Evolutionary conservation across 2,888 invertebrate species (phyloP).

Genomic region (Adelphocoris suturalis): DNA sequence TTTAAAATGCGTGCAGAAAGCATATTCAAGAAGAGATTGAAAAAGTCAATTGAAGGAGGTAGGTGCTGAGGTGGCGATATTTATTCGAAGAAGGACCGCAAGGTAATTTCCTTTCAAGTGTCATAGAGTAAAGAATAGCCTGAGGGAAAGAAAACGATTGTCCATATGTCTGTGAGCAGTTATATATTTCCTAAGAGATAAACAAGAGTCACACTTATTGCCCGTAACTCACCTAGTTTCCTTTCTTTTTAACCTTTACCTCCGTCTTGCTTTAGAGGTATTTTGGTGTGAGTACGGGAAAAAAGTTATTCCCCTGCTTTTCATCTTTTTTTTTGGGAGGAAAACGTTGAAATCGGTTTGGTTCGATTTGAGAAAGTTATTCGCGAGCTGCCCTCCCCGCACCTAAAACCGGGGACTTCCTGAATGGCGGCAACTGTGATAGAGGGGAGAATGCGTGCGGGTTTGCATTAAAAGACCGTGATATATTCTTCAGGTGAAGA

Average conservation of each 20-base stretch:
- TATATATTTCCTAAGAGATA: constrained; percentile 69
- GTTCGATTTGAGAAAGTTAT: constrained; percentile 54
- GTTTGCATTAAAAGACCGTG: constrained; percentile 25
- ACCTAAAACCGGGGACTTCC: neutral
- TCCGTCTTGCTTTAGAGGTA: neutral
- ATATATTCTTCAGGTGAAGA: constrained; percentile 46
- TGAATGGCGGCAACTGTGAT: neutral
- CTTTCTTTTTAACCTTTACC: constrained; percentile 46
- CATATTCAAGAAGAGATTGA: constrained; percentile 37
- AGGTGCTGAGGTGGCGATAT: constrained; percentile 28
- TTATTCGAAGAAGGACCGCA: constrained; percentile 57
- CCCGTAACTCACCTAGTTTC: constrained; percentile 69
- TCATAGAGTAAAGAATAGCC: constrained; percentile 68
- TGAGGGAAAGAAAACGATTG: constrained; percentile 63
- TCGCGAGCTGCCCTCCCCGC: neutral
- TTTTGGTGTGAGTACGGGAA: neutral
- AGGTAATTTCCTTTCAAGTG: constrained; percentile 71
- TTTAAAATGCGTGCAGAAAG: neutral
- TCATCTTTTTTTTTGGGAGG: constrained; percentile 30
- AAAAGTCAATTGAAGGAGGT: constrained; percentile 49
- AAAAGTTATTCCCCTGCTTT: constrained; percentile 48
- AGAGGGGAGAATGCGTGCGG: neutral
- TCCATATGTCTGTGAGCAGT: constrained; percentile 67
- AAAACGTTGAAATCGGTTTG: constrained; percentile 15
- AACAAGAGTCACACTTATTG: constrained; percentile 71